A percentile compares a stretch with the other conserved stretches of the same genome.
phyloP scores from a whole-genome alignment of 2,888 invertebrate species.

The Branchinecta sandiegonensis region DNA sequence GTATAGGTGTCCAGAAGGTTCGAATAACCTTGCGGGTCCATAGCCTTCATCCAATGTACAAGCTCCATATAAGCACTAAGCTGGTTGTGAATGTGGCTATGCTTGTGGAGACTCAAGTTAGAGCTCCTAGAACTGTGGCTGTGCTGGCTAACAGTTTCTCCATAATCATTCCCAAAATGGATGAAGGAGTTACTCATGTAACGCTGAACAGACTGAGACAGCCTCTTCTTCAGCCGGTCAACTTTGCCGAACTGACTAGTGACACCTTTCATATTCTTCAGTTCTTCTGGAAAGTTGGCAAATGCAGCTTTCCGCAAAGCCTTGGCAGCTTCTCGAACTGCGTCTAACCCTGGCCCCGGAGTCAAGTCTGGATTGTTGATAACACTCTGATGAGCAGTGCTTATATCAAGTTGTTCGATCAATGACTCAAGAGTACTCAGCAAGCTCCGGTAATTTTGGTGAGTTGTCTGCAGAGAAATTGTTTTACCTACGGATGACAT shows the following conservation, averaged over 20 bases:
- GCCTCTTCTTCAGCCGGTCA: slow-evolving; percentile 59
- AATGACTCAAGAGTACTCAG: slow-evolving; percentile 33
- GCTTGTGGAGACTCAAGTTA: slow-evolving; percentile 52
- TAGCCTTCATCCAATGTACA: slow-evolving; percentile 78
- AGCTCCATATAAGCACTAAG: slow-evolving; percentile 72
- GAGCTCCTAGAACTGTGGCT: slow-evolving; percentile 28
- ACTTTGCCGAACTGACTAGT: slow-evolving; percentile 64
- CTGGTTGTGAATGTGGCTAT: slow-evolving; percentile 66
- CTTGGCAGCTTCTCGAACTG: slow-evolving; percentile 53
- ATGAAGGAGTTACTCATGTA: slow-evolving; percentile 90
- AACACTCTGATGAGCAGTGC: slow-evolving; percentile 47
- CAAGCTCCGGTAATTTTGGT: slow-evolving; percentile 65
- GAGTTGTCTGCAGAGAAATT: slow-evolving; percentile 66
- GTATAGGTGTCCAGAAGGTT: slow-evolving; percentile 68
- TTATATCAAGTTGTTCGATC: slow-evolving; percentile 46
- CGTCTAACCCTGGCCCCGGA: slow-evolving; percentile 44
- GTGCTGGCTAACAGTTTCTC: slow-evolving; percentile 42
- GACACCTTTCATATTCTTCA: slow-evolving; percentile 54
- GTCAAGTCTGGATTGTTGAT: slow-evolving; percentile 58
- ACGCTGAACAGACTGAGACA: slow-evolving; percentile 65
- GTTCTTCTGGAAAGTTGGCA: slow-evolving; percentile 44
- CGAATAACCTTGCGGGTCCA: slow-evolving; percentile 67
- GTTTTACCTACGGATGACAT: slow-evolving; percentile 87
- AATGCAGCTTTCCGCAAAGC: slow-evolving; percentile 59
- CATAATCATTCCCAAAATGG: slow-evolving; percentile 65